phyloP scores from a whole-genome alignment of 2,113 vertebrate species.

The Anguilla rostrata region DNA sequence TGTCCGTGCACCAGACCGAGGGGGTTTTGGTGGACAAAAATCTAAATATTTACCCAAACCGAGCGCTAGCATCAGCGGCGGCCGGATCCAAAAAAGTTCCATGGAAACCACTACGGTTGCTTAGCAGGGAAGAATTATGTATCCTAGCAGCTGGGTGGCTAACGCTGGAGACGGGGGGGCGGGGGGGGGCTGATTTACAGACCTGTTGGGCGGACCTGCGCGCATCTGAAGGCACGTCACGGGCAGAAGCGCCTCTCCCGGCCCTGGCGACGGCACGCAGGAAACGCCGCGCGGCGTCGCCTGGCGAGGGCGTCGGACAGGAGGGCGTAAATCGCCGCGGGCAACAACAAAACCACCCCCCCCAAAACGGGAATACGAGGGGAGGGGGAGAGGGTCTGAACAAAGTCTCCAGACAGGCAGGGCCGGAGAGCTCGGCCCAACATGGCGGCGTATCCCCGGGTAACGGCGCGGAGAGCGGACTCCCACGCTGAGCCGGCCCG shows the following conservation, averaged over 20 bases:
- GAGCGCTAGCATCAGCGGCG: not conserved
- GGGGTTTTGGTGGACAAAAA: not conserved
- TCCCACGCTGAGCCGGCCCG: not conserved
- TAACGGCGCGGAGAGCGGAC: not conserved
- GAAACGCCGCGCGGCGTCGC: not conserved
- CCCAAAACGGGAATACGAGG: not conserved
- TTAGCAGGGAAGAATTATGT: not conserved
- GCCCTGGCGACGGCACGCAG: not conserved
- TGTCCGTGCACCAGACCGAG: not conserved
- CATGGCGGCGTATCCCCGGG: not conserved
- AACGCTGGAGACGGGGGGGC: no score
- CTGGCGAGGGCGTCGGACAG: not conserved
- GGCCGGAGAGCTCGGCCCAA: not conserved
- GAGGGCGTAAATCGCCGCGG: not conserved
- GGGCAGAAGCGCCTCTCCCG: not conserved
- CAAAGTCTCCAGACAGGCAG: not conserved
- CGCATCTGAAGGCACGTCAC: not conserved
- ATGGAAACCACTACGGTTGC: not conserved
- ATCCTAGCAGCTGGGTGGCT: not conserved
- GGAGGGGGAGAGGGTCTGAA: not conserved
- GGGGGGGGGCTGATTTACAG: not conserved
- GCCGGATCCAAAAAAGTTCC: not conserved
- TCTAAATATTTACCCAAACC: conserved; percentile 3
- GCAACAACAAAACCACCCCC: not conserved
- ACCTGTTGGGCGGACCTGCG: not conserved